Evolutionary conservation across 2,888 invertebrate species (phyloP), one percentile per base, ranked within the genome.

Genomic region (Synanthedon vespiformis): DNA sequence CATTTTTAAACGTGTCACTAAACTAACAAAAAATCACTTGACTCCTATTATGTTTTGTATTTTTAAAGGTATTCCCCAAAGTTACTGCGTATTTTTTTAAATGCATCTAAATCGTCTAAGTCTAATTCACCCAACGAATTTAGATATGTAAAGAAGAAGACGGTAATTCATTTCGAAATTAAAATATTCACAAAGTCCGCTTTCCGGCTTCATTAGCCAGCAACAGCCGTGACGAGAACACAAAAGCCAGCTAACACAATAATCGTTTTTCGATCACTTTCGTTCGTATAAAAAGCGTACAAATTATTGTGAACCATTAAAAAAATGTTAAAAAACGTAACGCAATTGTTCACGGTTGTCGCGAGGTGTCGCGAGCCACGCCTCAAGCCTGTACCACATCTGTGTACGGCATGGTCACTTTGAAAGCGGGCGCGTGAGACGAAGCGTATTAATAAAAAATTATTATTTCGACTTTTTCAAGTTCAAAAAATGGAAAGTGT

Each of bases 311-410:
- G 56, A 53, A 55, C 48, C 54, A 53, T 53, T 55, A 62, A 68
- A 68, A 66, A 65, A 71, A 10, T 61, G 61, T 57, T 61, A 65
- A 75, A 82, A 81, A 82, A 81, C 72, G 57, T 80, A 84, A 83
- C 74, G 81, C 72, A 75, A 85, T 83, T 84, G 80, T 77, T 22
- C 70, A 78, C 76, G 81, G 67, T 57, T 74, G 72, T 74, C 55
- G 55, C 44, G 53, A 58, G 63, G 58, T 61, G 63, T 56, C 55
- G 57, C 55, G 44, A 14, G 18, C 18, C 18, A 16, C 48, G 12
- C 48, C 18, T 16, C 18, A 13, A 18, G 14, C 4, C 18, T 48
- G 14, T 44, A 14, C 44, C 13, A 8, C 44, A 14, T 14, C 44
- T 44, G 14, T 44, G n/a, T 44, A 44, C 3, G n/a, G 44, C 44